A percentile compares a stretch with the other conserved stretches of the same genome.
Evolutionary conservation across 2,888 invertebrate species (phyloP).

Genomic region (Phortica magna): DNA sequence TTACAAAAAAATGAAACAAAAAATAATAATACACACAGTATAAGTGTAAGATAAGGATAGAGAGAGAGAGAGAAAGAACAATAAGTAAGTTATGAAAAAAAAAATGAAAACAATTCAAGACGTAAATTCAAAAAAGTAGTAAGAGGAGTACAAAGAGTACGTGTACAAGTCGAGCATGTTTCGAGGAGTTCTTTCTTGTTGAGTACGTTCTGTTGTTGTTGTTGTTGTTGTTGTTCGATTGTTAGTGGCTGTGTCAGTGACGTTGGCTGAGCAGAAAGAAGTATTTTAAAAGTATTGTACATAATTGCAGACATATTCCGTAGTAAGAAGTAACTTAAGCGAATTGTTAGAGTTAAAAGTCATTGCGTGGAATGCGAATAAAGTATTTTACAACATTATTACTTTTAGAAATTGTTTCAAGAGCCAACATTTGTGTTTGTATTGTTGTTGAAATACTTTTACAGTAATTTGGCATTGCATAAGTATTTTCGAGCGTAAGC

Average conservation of each 20-base stretch:
- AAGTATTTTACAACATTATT: not conserved
- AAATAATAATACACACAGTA: constrained; percentile 28
- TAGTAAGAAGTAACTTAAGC: constrained; percentile 66
- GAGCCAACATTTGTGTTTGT: not conserved
- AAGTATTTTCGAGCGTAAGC: not conserved
- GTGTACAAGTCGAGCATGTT: constrained; percentile 47
- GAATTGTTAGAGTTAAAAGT: constrained; percentile 57
- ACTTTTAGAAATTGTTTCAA: not conserved
- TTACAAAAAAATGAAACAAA: constrained; percentile 51
- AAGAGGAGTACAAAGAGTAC: constrained; percentile 26
- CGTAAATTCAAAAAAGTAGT: constrained; percentile 53
- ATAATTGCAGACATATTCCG: constrained; percentile 1
- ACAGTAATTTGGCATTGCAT: not conserved
- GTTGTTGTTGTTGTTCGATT: constrained; percentile 5
- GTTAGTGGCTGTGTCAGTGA: no score
- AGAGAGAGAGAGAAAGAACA: constrained; percentile 33
- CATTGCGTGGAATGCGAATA: not conserved
- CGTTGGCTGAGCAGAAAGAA: no score
- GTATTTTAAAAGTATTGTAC: not conserved
- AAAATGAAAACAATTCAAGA: constrained; percentile 9
- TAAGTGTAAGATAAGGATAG: constrained; percentile 16
- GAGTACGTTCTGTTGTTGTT: not conserved
- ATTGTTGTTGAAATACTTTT: not conserved
- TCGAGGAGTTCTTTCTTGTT: not conserved
- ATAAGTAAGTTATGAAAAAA: constrained; percentile 28